Percentiles rank a stretch among this genome's conserved stretches.
Conservation (phyloP, 2,113 vertebrate species). For the Xenopus borealis region DNA sequence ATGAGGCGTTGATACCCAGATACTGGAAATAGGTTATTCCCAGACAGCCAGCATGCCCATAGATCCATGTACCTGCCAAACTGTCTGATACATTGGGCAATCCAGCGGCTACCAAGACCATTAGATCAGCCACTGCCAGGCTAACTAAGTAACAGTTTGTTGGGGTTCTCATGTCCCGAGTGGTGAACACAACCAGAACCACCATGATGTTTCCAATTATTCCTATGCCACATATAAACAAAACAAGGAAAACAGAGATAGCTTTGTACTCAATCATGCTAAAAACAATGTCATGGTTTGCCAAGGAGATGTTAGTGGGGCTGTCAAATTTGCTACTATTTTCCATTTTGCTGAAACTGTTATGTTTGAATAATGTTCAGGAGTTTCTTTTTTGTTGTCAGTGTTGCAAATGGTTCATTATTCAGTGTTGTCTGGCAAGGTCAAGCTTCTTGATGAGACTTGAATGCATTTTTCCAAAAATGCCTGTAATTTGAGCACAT, state of each 20-base stretch:
- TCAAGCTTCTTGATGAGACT: background rate
- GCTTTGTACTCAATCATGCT: slow-evolving; percentile 68
- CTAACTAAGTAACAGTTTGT: slow-evolving; percentile 80
- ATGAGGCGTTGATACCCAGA: slow-evolving; percentile 77
- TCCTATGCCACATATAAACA: slow-evolving; percentile 68
- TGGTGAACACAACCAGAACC: slow-evolving; percentile 73
- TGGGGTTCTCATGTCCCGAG: slow-evolving; percentile 69
- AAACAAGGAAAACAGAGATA: slow-evolving; percentile 68
- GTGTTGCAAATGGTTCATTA: background rate
- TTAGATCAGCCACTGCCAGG: slow-evolving; percentile 73
- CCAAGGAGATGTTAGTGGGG: slow-evolving; percentile 66
- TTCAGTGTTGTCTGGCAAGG: background rate
- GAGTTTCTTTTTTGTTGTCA: background rate
- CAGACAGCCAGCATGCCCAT: slow-evolving; percentile 66
- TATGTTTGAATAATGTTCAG: no score
- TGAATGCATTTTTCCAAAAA: background rate
- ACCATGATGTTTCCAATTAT: slow-evolving; percentile 79
- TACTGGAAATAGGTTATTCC: slow-evolving; percentile 78
- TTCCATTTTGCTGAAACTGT: slow-evolving; percentile 43
- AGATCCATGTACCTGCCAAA: slow-evolving; percentile 70
- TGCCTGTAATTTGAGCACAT: background rate
- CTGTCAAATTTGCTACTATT: slow-evolving; percentile 63
- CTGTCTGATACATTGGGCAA: slow-evolving; percentile 73
- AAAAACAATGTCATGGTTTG: slow-evolving; percentile 37
- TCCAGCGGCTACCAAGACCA: slow-evolving; percentile 70